phyloP scores from a whole-genome alignment of 1,140 invertebrate genomes.

The Apis florea region DNA sequence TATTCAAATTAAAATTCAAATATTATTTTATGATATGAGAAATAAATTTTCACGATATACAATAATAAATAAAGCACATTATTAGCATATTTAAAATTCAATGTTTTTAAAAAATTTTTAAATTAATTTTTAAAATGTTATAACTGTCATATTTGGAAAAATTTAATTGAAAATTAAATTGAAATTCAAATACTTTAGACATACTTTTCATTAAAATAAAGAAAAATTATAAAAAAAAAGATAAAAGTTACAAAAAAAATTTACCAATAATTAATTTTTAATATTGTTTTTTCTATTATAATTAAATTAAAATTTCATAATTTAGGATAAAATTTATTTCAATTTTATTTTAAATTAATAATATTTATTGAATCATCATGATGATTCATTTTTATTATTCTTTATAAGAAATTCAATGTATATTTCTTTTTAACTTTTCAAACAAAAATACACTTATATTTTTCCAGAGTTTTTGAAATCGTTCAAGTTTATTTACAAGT shows the following conservation, averaged over 20 bases:
- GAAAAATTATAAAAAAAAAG: too few species aligned
- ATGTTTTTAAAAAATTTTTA: too few species aligned
- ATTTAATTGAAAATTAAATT: too few species aligned
- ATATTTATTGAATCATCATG: not conserved
- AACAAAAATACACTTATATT: not conserved
- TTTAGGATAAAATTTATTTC: not conserved
- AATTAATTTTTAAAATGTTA: too few species aligned
- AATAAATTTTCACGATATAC: too few species aligned
- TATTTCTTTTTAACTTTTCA: not conserved
- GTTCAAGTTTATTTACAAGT: conserved; percentile 24
- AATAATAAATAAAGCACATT: too few species aligned
- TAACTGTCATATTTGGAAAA: too few species aligned
- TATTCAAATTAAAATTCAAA: too few species aligned
- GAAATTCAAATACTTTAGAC: too few species aligned
- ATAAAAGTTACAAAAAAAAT: not conserved
- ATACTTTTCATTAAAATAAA: too few species aligned
- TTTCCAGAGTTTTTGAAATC: not conserved
- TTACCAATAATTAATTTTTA: not conserved
- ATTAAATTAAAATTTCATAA: not conserved
- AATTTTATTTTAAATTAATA: not conserved
- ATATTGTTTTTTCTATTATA: not conserved
- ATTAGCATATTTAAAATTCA: too few species aligned
- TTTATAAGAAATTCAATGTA: not conserved
- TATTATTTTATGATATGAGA: too few species aligned
- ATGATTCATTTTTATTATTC: not conserved